Base-by-base conservation (phyloP, 2,797 vertebrate species). In the Bovichtus variegatus region DNA sequence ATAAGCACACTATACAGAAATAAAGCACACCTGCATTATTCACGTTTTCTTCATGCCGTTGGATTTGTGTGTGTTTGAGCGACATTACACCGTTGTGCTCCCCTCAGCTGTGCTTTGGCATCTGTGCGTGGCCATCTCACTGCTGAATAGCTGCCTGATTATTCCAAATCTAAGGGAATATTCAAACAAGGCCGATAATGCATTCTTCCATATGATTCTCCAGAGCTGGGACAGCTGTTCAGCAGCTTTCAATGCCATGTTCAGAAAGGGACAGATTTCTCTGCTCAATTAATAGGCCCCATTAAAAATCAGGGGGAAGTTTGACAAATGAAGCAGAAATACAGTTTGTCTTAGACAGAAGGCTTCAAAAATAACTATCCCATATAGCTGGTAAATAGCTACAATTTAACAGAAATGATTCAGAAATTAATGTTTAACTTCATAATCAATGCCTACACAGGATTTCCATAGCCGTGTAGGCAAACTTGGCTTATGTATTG, bases 101-200 rank as follows among this genome's bases (percentile, higher is more conserved):
- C 91, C 89, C 88, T 94, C 92, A 92, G 91, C 91, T 90, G 91
- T 91, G 91, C 85, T 91, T 90, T 89, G 92, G 94, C 94, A 94
- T 94, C 92, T 94, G 93, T 87, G 93, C 92, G 69, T 84, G 85
- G 90, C 93, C 89, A 89, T 93, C 91, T 93, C 83, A 71, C 88
- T 78, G 86, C 89, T 94, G 93, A 95, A 94, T 91, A 91, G 91
- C 92, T 75, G 91, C 88, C 89, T 95, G 94, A 96, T 96, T 94
- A 94, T 95, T 94, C 91, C 85, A 91, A 94, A 94, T 92, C 85
- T 90, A 76, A 91, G 91, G 88, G 90, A 93, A 94, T 93, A 92
- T 93, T 94, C 91, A 93, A 92, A 94, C 93, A 94, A 94, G 92
- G 91, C 87, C 85, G 67, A 91, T 94, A 93, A 93, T 94, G 91